Conservation (phyloP, 2,888 invertebrate genomes). For the Saturnia pavonia region DNA sequence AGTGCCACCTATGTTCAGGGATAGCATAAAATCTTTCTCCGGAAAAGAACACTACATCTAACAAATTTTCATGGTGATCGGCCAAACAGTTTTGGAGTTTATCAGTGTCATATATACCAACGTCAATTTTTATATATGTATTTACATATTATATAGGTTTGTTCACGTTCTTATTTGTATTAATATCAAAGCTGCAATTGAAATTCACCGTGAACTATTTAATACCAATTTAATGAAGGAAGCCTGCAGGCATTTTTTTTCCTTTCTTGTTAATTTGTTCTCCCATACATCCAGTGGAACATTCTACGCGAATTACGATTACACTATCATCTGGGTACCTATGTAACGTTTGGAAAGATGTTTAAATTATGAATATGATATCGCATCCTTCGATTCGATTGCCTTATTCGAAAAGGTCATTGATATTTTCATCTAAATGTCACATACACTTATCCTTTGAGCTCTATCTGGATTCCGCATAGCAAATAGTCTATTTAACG, state of each 20-base stretch:
- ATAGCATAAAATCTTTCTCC: no score
- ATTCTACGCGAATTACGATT: no score
- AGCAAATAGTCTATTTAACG: conserved; percentile 31
- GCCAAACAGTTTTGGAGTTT: no score
- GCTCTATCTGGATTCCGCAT: conserved; percentile 21
- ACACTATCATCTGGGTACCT: background rate
- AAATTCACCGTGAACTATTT: background rate
- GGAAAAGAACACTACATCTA: no score
- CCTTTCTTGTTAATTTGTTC: no score
- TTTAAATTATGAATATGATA: background rate
- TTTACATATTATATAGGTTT: background rate
- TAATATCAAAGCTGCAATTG: background rate
- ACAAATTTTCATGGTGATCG: no score
- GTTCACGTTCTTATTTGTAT: background rate
- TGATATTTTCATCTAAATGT: conserved; percentile 14
- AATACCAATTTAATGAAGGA: background rate
- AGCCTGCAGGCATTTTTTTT: background rate
- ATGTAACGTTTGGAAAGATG: background rate
- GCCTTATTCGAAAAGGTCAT: conserved; percentile 7
- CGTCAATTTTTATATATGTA: no score
- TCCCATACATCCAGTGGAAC: no score
- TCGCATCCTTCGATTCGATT: background rate
- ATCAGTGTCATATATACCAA: no score
- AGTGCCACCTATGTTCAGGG: no score
- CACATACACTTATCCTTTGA: conserved; percentile 19